Conservation (phyloP, 2,113 vertebrate species). For the Campylorhamphus procurvoides region DNA sequence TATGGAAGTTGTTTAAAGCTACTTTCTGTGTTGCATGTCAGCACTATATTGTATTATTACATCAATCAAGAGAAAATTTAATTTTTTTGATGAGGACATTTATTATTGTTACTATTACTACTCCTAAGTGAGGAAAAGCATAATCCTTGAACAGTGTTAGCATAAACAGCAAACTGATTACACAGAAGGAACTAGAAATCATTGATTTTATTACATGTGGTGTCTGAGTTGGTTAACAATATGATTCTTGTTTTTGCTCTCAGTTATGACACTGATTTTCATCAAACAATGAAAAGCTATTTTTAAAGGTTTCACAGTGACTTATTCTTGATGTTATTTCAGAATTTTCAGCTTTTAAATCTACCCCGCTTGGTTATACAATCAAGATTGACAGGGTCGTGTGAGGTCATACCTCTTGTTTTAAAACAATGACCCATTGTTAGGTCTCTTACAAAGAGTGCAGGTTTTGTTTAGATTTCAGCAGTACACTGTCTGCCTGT, state of each 20-base stretch:
- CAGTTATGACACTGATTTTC: neutral
- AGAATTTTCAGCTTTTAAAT: constrained; percentile 54
- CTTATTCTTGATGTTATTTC: constrained; percentile 32
- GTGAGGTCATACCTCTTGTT: constrained; percentile 68
- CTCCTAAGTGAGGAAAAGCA: neutral
- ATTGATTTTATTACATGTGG: neutral
- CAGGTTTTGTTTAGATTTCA: constrained; percentile 73
- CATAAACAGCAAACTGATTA: neutral
- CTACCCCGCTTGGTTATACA: constrained; percentile 32
- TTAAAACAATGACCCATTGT: constrained; percentile 72
- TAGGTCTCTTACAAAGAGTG: constrained; percentile 28
- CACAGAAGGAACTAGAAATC: neutral
- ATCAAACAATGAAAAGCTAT: constrained; percentile 34
- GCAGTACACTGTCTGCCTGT: constrained; percentile 55
- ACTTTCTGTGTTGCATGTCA: neutral
- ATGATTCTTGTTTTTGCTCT: neutral
- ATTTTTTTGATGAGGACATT: neutral
- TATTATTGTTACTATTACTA: neutral
- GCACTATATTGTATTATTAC: neutral
- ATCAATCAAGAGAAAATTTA: neutral
- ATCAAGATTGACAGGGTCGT: constrained; percentile 30
- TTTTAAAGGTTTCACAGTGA: constrained; percentile 42
- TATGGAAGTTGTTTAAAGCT: neutral
- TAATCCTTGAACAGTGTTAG: neutral
- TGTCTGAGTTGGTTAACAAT: neutral